Conservation (phyloP, 2,888 invertebrate genomes). For the Encarsia formosa region DNA sequence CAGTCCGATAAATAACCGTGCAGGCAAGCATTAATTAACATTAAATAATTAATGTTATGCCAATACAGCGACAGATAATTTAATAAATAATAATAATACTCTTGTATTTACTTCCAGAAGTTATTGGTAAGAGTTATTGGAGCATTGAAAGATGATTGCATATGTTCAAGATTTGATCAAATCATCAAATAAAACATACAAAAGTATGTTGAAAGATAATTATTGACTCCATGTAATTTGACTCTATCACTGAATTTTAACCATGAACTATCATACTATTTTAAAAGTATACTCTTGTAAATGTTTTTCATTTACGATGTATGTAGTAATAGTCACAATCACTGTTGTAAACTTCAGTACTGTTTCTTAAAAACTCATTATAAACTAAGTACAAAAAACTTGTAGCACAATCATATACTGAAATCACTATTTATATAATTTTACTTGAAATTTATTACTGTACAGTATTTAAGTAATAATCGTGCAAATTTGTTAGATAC, state of each 20-base stretch:
- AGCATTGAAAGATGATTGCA: slow-evolving; percentile 48
- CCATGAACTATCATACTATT: too few relatives aligned
- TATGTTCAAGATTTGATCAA: too few relatives aligned
- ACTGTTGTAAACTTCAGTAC: too few relatives aligned
- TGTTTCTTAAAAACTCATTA: too few relatives aligned
- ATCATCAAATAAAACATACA: too few relatives aligned
- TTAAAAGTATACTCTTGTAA: too few relatives aligned
- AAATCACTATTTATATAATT: slow-evolving; percentile 20
- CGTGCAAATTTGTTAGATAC: too few relatives aligned
- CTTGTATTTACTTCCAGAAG: slow-evolving; percentile 38
- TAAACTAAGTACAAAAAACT: not conserved
- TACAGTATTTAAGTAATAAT: slow-evolving; percentile 44
- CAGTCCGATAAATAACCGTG: slow-evolving; percentile 36
- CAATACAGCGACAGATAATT: slow-evolving; percentile 7
- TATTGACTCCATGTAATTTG: too few relatives aligned
- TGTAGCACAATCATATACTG: slow-evolving; percentile 26
- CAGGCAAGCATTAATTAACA: slow-evolving; percentile 22
- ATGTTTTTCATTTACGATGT: too few relatives aligned
- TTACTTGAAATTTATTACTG: slow-evolving; percentile 32
- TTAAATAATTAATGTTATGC: slow-evolving; percentile 14
- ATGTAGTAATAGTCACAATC: too few relatives aligned
- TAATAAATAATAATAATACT: slow-evolving; percentile 18
- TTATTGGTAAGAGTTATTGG: slow-evolving; percentile 49
- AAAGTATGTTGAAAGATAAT: too few relatives aligned
- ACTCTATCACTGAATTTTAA: too few relatives aligned